A percentile compares a stretch with the other conserved stretches of the same genome.
phyloP scores from a whole-genome alignment of 1,140 invertebrate genomes.

The Papilio aristodemus region DNA sequence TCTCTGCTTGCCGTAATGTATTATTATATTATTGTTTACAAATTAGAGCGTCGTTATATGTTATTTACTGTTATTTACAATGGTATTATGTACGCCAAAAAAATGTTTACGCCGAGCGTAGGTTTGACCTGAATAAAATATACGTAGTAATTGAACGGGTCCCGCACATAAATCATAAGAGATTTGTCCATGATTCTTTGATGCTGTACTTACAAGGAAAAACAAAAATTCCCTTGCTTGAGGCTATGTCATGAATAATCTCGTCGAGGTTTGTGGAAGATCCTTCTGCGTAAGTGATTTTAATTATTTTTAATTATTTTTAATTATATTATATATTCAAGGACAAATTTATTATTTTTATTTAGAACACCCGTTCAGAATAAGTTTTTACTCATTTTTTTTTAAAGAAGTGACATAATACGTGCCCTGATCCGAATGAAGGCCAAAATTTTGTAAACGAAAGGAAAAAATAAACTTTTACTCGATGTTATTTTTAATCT shows the following conservation, averaged over 20 bases:
- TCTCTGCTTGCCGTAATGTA: too few species aligned
- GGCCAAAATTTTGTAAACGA: too few species aligned
- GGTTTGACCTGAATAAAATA: constrained; percentile 16
- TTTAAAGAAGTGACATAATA: too few species aligned
- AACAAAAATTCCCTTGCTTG: constrained; percentile 8
- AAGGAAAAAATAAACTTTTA: too few species aligned
- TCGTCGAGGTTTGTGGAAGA: background rate
- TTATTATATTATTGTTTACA: too few species aligned
- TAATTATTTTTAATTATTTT: background rate
- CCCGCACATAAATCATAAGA: constrained; percentile 19
- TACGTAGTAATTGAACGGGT: constrained; percentile 18
- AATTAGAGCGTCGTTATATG: too few species aligned
- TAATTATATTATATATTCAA: background rate
- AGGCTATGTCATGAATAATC: constrained; percentile 1
- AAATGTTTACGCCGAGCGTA: background rate
- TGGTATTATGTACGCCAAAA: background rate
- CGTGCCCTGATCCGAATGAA: too few species aligned
- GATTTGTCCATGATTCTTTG: constrained; percentile 20
- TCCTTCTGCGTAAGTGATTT: background rate
- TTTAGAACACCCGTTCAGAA: too few species aligned
- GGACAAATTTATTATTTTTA: background rate
- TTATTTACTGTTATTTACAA: too few species aligned
- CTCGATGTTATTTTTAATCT: too few species aligned
- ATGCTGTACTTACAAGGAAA: constrained; percentile 21
- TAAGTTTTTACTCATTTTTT: too few species aligned